These are phyloP conservation scores for Autographa pulchrina DNA, from an alignment of 2,888 invertebrate genomes.

Conservation along the genomic window DNA sequence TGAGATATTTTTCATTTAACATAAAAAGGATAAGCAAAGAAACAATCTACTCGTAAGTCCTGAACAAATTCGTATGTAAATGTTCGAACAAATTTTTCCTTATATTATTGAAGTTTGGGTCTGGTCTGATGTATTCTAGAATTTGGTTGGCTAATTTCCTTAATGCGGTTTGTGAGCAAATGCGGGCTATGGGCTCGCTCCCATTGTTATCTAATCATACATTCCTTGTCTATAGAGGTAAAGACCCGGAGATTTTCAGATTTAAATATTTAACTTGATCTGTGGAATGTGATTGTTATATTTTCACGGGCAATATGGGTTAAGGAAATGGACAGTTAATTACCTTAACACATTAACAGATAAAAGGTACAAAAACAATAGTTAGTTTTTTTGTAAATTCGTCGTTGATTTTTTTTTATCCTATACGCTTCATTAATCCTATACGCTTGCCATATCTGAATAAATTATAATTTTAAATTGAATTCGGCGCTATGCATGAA, in stretches of 20 bases:
- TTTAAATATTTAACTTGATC: conserved; percentile 9
- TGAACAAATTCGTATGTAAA: conserved; percentile 27
- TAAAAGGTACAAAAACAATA: too few relatives aligned
- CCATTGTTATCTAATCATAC: conserved; percentile 49
- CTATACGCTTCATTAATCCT: too few relatives aligned
- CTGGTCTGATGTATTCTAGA: conserved; percentile 21
- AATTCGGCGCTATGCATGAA: too few relatives aligned
- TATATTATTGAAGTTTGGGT: conserved; percentile 19
- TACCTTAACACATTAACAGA: not conserved
- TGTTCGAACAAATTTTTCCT: conserved; percentile 19
- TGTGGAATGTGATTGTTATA: not conserved
- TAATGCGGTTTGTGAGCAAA: conserved; percentile 30
- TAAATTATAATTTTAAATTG: too few relatives aligned
- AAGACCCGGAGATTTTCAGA: conserved; percentile 43
- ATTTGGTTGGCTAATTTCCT: conserved; percentile 46
- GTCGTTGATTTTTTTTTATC: too few relatives aligned
- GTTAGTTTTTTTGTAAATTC: too few relatives aligned
- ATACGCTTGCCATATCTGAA: too few relatives aligned
- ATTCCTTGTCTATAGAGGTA: conserved; percentile 50
- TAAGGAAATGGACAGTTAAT: not conserved
- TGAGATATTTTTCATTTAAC: too few relatives aligned
- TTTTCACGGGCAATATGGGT: not conserved
- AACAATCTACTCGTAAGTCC: too few relatives aligned
- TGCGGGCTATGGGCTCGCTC: conserved; percentile 43
- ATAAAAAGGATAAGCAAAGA: too few relatives aligned